These are phyloP conservation scores for Deilephila porcellus DNA, from an alignment of 2,888 invertebrate species.

Conservation along the genomic window DNA sequence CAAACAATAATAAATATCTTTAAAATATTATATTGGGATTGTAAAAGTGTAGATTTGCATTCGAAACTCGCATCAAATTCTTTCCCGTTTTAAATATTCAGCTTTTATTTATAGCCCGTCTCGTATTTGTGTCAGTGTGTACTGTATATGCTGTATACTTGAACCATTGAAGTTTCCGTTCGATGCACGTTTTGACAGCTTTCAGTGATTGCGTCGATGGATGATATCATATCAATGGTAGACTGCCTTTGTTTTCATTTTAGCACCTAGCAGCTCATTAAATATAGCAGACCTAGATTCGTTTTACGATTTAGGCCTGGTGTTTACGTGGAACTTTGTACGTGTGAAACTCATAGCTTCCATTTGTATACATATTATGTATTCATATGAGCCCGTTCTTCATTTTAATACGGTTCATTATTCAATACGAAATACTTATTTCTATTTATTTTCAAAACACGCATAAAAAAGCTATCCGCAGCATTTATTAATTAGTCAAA, in stretches of 20 bases:
- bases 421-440: too few relatives aligned
- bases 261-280: conserved; percentile 13
- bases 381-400: too few relatives aligned
- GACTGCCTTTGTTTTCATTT: conserved; percentile 21
- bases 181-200: conserved; percentile 41
- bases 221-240: conserved; percentile 43
- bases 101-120: conserved; percentile 58
- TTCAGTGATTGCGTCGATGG: conserved; percentile 44
- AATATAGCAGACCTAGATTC: background rate
- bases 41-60: conserved; percentile 3
- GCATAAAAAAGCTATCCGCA: too few relatives aligned
- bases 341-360: background rate
- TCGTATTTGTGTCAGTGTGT: conserved; percentile 61
- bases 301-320: background rate
- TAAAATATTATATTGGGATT: background rate
- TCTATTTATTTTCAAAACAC: too few relatives aligned
- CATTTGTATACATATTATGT: background rate
- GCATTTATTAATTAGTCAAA: too few relatives aligned
- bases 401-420: too few relatives aligned
- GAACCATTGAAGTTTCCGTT: conserved; percentile 36
- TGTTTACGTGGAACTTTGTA: background rate
- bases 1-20: background rate
- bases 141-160: conserved; percentile 39
- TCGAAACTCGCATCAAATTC: conserved; percentile 40
- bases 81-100: conserved; percentile 50